phyloP scores from a whole-genome alignment of 2,797 vertebrate species.

The Petrocephalus schoutedeni region DNA sequence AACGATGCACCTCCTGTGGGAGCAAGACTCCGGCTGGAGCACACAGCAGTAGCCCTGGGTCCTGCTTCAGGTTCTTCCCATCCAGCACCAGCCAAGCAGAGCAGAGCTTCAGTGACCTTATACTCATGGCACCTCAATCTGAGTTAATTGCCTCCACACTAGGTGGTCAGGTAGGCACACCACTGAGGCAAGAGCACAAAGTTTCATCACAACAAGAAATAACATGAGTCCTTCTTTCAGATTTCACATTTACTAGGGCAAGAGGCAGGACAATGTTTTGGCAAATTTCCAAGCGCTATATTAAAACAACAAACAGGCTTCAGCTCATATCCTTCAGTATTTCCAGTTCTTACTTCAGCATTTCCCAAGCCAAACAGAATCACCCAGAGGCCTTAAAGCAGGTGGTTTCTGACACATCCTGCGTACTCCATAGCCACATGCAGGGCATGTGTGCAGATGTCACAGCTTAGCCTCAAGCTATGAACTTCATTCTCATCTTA shows the following conservation, averaged over 20 bases:
- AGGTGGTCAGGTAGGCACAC: background rate
- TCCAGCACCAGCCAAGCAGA: background rate
- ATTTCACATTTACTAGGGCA: slow-evolving; percentile 17
- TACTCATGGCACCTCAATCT: background rate
- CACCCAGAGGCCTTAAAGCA: background rate
- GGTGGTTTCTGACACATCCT: background rate
- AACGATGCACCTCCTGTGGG: background rate
- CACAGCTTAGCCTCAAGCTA: background rate
- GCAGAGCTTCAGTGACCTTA: background rate
- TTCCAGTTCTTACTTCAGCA: background rate
- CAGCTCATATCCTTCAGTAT: background rate
- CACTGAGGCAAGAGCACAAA: background rate
- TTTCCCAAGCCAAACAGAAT: background rate
- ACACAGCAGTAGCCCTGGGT: background rate
- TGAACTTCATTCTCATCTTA: background rate
- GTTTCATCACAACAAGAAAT: background rate
- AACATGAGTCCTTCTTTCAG: background rate
- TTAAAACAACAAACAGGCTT: background rate
- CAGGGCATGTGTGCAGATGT: background rate
- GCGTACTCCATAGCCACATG: background rate
- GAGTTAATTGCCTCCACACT: background rate
- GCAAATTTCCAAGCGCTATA: background rate
- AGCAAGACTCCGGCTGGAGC: background rate
- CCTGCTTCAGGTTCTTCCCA: background rate
- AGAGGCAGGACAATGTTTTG: background rate